These are phyloP conservation scores for Monodelphis domestica DNA, from an alignment of 2,797 vertebrate genomes.

Conservation along the genomic window DNA sequence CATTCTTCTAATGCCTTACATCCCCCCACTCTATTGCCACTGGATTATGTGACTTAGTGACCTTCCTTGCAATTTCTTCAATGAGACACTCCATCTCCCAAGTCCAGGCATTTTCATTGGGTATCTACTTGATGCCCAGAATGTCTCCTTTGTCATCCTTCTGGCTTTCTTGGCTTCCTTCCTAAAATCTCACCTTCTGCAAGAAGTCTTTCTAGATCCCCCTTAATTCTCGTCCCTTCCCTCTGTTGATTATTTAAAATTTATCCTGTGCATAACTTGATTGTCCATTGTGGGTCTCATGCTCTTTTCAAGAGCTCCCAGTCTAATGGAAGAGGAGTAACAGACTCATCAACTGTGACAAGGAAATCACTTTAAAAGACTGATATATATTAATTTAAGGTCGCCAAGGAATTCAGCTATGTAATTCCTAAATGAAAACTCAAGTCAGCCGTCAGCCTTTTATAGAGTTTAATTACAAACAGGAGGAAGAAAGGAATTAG, in stretches of 20 bases:
- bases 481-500: too few species aligned
- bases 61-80: neutral
- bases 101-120: neutral
- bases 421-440: too few species aligned
- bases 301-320: neutral
- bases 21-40: neutral
- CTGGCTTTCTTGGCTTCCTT: neutral
- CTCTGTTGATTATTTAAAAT: too few species aligned
- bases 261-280: too few species aligned
- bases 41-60: neutral
- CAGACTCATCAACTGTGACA: neutral
- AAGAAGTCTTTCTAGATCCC: too few species aligned
- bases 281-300: too few species aligned
- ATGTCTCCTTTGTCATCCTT: neutral
- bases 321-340: neutral
- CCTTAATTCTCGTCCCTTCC: too few species aligned
- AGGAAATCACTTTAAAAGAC: too few species aligned
- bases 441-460: too few species aligned
- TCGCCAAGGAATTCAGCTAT: too few species aligned
- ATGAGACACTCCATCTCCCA: neutral
- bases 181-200: neutral
- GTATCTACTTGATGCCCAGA: neutral
- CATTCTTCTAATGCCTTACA: neutral
- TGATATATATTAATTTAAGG: too few species aligned
- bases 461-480: too few species aligned